Evolutionary conservation across 2,888 invertebrate species (phyloP).

Genomic region (Caenorhabditis becei): DNA sequence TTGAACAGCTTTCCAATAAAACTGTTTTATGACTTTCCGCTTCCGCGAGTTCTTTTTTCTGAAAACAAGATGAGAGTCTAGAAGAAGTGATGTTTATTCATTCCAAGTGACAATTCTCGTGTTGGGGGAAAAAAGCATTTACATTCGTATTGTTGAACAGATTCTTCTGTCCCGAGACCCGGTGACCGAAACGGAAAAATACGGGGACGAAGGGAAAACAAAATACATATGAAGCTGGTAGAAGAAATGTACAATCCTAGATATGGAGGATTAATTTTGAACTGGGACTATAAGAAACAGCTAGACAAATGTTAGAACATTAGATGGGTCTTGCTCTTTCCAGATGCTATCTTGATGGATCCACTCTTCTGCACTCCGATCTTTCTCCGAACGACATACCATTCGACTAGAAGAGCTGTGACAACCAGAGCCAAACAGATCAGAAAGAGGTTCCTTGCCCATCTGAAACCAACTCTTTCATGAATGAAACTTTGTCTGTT

Average conservation of each 20-base stretch:
- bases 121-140: neutral
- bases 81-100: neutral
- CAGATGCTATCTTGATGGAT: conserved; percentile 71
- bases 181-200: neutral
- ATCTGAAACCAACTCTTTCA: conserved; percentile 56
- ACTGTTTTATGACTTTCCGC: neutral
- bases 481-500: neutral
- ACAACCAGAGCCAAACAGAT: conserved; percentile 71
- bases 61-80: neutral
- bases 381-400: conserved; percentile 77
- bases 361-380: conserved; percentile 75
- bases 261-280: conserved; percentile 16
- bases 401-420: conserved; percentile 75
- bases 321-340: conserved; percentile 77
- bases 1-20: neutral
- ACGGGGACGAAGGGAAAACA: neutral
- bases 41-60: neutral
- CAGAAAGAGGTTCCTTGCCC: conserved; percentile 73
- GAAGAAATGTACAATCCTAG: conserved; percentile 13
- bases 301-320: conserved; percentile 70
- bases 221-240: conserved; percentile 19
- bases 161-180: neutral
- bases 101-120: neutral
- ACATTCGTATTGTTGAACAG: neutral
- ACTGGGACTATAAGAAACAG: conserved; percentile 10